Evolutionary conservation across 2,797 vertebrate genomes (phyloP), one percentile per base, ranked within the genome.

Genomic region (Microchirus variegatus): DNA sequence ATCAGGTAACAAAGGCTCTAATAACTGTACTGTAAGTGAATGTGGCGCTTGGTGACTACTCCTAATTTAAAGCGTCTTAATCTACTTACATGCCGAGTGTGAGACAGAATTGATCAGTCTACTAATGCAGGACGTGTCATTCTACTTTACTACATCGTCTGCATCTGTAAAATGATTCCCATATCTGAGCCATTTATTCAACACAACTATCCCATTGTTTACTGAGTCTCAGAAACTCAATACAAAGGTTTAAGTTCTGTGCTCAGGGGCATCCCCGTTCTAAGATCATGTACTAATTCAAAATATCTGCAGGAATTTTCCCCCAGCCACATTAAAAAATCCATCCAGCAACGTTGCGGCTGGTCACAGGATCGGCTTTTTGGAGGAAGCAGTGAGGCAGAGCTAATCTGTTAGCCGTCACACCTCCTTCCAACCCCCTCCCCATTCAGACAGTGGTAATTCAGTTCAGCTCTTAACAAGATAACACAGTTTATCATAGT

Each of bases 381-480:
- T 9, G 45, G 62, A 74, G 53, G 43, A 64, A 63, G 76, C 50
- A 56, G 40, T 52, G 74, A 74, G 63, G 81, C 63, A 19, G 53
- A 80, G 58, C 80, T 82, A 81, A 87, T 86, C 80, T 83, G 70
- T 70, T 67, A 9, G 53, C 62, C 77, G 70, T 41, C 56, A 82
- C 77, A 68, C 65, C 77, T 67, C 63, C 45, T 50, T 51, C 47
- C 35, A 60, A 46, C 48, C 22, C 53, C 59, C 37, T 10, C 53
- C 51, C 53, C 11, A 51, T 37, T 67, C 67, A 72, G 67, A 58
- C 36, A 38, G 54, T 65, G 73, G 57, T 75, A 83, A 83, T 78
- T 81, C 81, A 82, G 72, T 69, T 55, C 47, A 84, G 82, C 62
- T 83, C 77, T 73, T 90, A 84, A 87, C 67, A 71, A 87, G 88